A percentile compares a stretch with the other conserved stretches of the same genome.
phyloP scores from a whole-genome alignment of 2,797 vertebrate species.

The Eleutherodactylus coqui region DNA sequence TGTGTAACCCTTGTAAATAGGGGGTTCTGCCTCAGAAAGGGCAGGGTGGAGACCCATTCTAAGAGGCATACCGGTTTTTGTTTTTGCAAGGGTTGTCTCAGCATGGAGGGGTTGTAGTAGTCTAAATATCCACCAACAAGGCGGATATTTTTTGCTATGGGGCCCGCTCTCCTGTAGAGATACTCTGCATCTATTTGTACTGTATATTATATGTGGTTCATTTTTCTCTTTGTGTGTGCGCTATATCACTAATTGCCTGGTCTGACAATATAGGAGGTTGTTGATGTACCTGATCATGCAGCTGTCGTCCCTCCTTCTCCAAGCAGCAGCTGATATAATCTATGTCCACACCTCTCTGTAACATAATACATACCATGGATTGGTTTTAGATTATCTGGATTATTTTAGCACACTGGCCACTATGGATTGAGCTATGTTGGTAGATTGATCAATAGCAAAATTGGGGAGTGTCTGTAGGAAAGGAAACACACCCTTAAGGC shows the following conservation, averaged over 20 bases:
- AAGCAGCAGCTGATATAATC: constrained; percentile 51
- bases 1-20: neutral
- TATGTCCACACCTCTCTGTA: constrained; percentile 57
- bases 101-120: neutral
- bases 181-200: neutral
- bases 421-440: neutral
- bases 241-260: neutral
- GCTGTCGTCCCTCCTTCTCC: constrained; percentile 26
- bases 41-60: neutral
- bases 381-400: neutral
- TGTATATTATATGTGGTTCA: neutral
- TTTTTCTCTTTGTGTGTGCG: neutral
- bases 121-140: neutral
- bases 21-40: neutral
- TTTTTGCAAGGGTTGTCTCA: neutral
- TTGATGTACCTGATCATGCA: constrained; percentile 1
- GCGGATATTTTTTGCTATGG: neutral
- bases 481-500: too few relatives aligned
- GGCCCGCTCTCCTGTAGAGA: neutral
- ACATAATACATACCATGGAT: neutral
- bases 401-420: neutral
- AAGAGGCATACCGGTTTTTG: neutral
- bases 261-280: too few relatives aligned
- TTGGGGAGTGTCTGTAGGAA: too few relatives aligned
- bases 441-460: too few relatives aligned